Base-by-base conservation (phyloP, 2,888 invertebrate genomes). In the Drosophila meridiana region DNA sequence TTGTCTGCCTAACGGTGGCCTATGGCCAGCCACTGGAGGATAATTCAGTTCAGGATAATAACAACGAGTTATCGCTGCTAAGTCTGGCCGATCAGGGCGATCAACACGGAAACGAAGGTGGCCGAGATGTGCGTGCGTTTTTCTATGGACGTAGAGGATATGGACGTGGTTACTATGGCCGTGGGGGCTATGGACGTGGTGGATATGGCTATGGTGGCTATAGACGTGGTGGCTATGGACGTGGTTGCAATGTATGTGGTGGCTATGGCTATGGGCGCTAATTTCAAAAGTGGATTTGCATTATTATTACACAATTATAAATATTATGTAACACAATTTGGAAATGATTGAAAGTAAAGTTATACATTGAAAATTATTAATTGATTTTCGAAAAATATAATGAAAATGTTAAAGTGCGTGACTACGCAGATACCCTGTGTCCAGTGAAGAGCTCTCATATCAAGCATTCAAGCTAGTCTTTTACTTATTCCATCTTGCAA, bases 1-100 rank as follows among this genome's bases (percentile, higher is more conserved):
- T 14, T 28, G 47, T 30, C 6, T 47, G 47, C 47, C 47, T 47
- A 28, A 30, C 14, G 14, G 3, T 47, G 14, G 28, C 14, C 28
- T 47, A 28, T 14, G 14, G 47, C 14, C 47, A 47, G 47, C 28
- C 47, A 28, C 14, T 47, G 47, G 47, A 47, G 28, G 47, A 47
- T 14, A 5, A 14, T 14, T 28, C 30, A 8, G 47, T 2, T 0
- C 28, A 47, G 28, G 30, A 47, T 28, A 6, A 4, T 13, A 3
- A 14, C 7, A 47, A 8, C 3, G 28, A 28, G 14, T 7, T 28
- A 28, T 7, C 47, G 7, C 14, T 47, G 7, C 47, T 47, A 30
- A 47, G 30, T 47, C 30, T 28, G 28, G 47, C 3, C 14, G 47
- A 47, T 47, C 47, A 47, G 14, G 47, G 47, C 47, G 28, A 14